Conservation (phyloP, 2,113 vertebrate genomes). For the Trichomycterus rosablanca region DNA sequence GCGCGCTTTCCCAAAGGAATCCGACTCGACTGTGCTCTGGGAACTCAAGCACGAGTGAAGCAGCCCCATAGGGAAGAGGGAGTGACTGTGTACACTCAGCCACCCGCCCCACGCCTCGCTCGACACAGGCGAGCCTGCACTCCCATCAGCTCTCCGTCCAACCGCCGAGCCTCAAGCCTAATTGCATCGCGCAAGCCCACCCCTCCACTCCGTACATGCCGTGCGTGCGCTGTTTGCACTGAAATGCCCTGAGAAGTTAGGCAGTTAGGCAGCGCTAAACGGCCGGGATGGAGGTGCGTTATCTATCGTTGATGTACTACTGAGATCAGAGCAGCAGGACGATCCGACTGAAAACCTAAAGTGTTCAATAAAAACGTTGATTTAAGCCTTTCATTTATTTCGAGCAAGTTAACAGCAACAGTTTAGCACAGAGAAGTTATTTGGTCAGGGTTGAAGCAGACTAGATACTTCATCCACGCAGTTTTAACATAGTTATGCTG, state of each 20-base stretch:
- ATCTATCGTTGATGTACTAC: no score
- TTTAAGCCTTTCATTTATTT: no score
- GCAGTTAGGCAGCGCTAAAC: constrained; percentile 5
- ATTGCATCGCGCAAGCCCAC: constrained; percentile 53
- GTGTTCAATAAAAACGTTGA: no score
- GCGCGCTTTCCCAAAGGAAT: constrained; percentile 78
- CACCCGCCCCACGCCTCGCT: constrained; percentile 45
- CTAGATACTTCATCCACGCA: no score
- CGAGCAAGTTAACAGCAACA: no score
- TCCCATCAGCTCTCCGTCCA: constrained; percentile 47
- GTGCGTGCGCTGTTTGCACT: no score
- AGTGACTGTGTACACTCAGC: constrained; percentile 51
- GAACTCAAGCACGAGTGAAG: constrained; percentile 80
- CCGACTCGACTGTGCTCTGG: constrained; percentile 73
- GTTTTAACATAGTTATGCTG: no score
- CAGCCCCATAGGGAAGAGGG: constrained; percentile 73
- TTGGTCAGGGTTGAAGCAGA: no score
- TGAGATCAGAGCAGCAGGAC: no score
- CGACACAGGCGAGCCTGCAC: constrained; percentile 61
- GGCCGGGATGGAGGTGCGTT: neutral
- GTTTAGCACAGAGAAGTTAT: no score
- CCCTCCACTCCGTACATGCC: neutral
- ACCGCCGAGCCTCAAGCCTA: constrained; percentile 43
- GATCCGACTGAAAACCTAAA: no score
- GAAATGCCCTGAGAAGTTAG: no score